These are phyloP conservation scores for Abrostola triplasia DNA, from an alignment of 2,888 invertebrate species.

Conservation along the genomic window DNA sequence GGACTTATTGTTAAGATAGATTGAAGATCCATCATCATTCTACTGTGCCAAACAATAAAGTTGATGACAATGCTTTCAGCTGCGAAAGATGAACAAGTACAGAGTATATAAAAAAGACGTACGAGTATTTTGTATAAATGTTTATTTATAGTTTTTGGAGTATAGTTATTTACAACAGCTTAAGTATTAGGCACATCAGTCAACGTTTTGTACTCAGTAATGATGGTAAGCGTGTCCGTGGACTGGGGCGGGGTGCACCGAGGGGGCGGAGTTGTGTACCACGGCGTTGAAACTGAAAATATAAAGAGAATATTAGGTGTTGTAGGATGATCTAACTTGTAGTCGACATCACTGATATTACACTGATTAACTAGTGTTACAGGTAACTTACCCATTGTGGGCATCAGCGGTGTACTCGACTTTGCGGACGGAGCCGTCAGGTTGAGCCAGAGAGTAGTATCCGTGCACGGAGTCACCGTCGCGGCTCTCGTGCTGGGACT, in stretches of 20 bases:
- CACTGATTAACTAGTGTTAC: too few species aligned
- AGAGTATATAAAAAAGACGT: too few species aligned
- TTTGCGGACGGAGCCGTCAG: slow-evolving; percentile 86
- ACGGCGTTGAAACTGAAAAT: slow-evolving; percentile 81
- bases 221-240: slow-evolving; percentile 66
- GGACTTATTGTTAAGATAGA: too few species aligned
- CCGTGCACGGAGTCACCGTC: slow-evolving; percentile 89
- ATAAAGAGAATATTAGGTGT: slow-evolving; percentile 2
- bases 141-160: too few species aligned
- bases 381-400: slow-evolving; percentile 78
- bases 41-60: too few species aligned
- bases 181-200: slow-evolving; percentile 9
- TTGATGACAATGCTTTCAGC: too few species aligned
- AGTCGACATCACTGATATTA: too few species aligned
- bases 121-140: too few species aligned
- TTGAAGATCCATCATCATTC: too few species aligned
- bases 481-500: slow-evolving; percentile 85
- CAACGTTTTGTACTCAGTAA: slow-evolving; percentile 43
- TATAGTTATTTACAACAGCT: neutral
- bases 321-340: too few species aligned
- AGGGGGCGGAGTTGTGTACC: slow-evolving; percentile 79
- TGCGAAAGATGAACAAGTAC: too few species aligned
- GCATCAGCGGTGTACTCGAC: slow-evolving; percentile 86
- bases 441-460: slow-evolving; percentile 88
- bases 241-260: slow-evolving; percentile 71